Evolutionary conservation across 2,797 vertebrate species (phyloP), one percentile per base, ranked within the genome.

Genomic region (Coccyzus lansbergi): DNA sequence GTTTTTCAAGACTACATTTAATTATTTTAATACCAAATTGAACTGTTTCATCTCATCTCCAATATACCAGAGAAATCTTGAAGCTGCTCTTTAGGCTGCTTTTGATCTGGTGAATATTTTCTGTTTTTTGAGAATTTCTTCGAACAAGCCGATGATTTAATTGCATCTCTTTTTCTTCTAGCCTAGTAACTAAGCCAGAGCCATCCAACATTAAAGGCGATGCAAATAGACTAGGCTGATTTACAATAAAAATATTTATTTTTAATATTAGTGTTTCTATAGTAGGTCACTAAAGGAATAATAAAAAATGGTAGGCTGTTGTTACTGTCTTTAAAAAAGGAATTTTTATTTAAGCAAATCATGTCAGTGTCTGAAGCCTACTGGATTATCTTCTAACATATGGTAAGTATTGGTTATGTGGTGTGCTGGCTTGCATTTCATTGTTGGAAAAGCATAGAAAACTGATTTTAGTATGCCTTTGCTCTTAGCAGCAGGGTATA

Each of bases 371-470:
- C 95, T 97, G 90, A 97, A 97, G 91, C 90, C 83, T 96, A 91
- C 91, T 95, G 92, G 92, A 92, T 96, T 97, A 96, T 86, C 81
- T 95, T 97, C 95, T 95, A 97, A 96, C 85, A 91, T 93, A 94
- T 86, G 93, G 86, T 96, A 96, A 97, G 84, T 96, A 95, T 87
- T 96, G 91, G 90, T 83, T 96, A 96, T 95, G 64, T 96, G 68
- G 80, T 95, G 59, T 91, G 83, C 92, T 96, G 93, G 92, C 93
- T 96, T 97, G 82, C 84, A 97, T 92, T 91, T 95, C 94, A 94
- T 96, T 96, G 94, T 90, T 97, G 94, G 69, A 86, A 97, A 97
- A 96, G 92, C 95, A 96, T 94, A 96, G 94, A 98, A 97, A 97
- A 97, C 93, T 95, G 90, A 97, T 95, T 96, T 96, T 90, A 94